Percentiles rank a stretch among this genome's conserved stretches.
These are phyloP conservation scores for Cygnus atratus DNA, from an alignment of 2,113 vertebrate genomes.

Conservation along the genomic window DNA sequence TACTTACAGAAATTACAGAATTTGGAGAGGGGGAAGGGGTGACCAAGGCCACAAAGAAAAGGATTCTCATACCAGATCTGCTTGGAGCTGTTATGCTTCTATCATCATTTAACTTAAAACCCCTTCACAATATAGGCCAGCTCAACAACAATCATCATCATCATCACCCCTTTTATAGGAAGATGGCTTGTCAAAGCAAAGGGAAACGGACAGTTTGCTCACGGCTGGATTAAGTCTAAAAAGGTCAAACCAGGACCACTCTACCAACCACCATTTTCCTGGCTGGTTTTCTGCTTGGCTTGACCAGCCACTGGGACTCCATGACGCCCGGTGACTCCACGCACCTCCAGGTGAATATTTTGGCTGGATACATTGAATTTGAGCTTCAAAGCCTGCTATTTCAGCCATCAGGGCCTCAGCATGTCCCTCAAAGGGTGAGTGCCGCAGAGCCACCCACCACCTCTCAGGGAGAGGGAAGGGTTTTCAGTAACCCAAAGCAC, in stretches of 20 bases:
- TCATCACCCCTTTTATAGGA: neutral
- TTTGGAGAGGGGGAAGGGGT: neutral
- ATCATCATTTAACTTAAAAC: neutral
- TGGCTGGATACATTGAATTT: neutral
- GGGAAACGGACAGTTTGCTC: neutral
- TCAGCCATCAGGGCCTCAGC: neutral
- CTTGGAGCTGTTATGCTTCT: neutral
- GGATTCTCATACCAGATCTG: neutral
- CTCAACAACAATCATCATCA: neutral
- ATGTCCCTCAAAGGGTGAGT: accelerated
- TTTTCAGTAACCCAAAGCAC: neutral
- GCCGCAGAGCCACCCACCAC: accelerated
- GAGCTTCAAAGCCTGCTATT: neutral
- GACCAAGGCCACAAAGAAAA: neutral
- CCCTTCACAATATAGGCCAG: neutral
- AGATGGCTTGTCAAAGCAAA: neutral
- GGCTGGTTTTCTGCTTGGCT: neutral
- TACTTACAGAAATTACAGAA: neutral
- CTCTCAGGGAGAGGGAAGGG: accelerated
- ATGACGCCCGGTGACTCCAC: neutral
- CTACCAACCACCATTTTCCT: neutral
- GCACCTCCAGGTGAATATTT: neutral
- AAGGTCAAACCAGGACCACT: neutral
- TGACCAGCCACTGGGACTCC: neutral
- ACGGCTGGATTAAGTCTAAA: neutral